Percentiles rank a stretch among this genome's conserved stretches.
These are phyloP conservation scores for Varanus salvator DNA, from an alignment of 2,113 vertebrate species.

Conservation along the genomic window DNA sequence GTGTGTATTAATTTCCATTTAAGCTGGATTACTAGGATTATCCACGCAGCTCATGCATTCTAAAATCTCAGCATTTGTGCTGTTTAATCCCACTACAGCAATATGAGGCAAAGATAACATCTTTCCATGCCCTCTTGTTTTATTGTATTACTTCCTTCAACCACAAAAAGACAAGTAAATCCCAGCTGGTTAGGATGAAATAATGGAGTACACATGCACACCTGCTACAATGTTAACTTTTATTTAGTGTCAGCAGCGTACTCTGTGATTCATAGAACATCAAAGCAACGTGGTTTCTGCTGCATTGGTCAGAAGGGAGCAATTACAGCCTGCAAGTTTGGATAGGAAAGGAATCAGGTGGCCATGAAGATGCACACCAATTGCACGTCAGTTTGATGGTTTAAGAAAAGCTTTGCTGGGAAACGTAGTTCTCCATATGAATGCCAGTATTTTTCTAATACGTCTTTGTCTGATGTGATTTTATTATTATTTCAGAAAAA, in stretches of 20 bases:
- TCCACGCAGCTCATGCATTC: conserved; percentile 24
- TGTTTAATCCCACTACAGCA: background rate
- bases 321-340: background rate
- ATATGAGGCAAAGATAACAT: conserved; percentile 1
- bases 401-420: background rate
- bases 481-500: too few relatives aligned
- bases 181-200: background rate
- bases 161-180: background rate
- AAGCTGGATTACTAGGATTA: conserved; percentile 26
- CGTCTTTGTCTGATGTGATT: background rate
- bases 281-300: background rate
- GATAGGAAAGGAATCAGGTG: background rate
- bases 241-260: background rate
- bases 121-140: background rate
- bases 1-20: conserved; percentile 13
- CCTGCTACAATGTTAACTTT: background rate
- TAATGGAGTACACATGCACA: background rate
- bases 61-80: conserved; percentile 28
- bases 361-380: background rate
- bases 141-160: background rate
- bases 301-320: background rate
- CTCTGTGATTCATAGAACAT: background rate
- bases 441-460: background rate
- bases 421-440: background rate
- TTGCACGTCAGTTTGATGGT: too few relatives aligned